phyloP scores from a whole-genome alignment of 2,888 invertebrate genomes.

The Macrosiphum euphorbiae region DNA sequence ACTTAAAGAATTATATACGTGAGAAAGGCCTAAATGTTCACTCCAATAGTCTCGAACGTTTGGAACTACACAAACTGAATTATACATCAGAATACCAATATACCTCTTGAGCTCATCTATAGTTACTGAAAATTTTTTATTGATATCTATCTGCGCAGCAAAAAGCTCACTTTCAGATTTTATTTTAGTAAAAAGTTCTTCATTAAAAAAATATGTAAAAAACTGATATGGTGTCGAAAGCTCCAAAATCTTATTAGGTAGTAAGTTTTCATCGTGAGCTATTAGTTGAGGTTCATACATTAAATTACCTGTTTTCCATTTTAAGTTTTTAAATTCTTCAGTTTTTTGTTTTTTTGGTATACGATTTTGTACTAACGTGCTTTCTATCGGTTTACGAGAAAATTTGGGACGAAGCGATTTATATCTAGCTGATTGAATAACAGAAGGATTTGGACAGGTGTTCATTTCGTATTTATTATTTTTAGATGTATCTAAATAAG shows the following conservation, averaged over 20 bases:
- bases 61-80: background rate
- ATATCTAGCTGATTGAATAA: no score
- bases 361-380: background rate
- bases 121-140: background rate
- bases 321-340: no score
- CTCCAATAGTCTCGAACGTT: constrained; percentile 3
- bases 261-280: no score
- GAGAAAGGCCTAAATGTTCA: background rate
- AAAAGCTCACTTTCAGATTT: background rate
- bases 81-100: background rate
- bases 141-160: background rate
- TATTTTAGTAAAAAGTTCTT: no score
- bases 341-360: background rate
- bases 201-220: no score
- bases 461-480: no score
- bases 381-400: background rate
- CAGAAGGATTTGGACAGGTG: no score
- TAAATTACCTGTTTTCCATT: no score
- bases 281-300: no score
- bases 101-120: background rate
- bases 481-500: no score
- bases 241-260: no score
- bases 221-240: no score
- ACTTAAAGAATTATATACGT: background rate
- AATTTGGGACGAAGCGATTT: background rate